phyloP scores from a whole-genome alignment of 2,888 invertebrate genomes.

The Rhodophaea formosa region DNA sequence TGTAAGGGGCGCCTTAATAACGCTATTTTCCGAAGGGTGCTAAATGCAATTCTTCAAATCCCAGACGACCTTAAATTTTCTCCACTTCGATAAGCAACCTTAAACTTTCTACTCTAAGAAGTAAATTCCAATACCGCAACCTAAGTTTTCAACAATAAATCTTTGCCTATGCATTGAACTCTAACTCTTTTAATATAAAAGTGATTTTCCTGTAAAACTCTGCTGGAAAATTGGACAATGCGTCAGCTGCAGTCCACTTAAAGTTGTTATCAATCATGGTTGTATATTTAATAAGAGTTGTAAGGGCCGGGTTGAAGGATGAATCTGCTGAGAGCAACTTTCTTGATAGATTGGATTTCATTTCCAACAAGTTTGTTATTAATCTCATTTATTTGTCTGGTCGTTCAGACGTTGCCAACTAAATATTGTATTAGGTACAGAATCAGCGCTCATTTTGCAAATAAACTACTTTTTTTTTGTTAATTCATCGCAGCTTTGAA shows the following conservation, averaged over 20 bases:
- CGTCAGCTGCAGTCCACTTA: conserved; percentile 33
- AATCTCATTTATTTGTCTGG: conserved; percentile 21
- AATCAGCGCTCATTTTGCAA: too few relatives aligned
- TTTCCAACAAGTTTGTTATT: conserved; percentile 22
- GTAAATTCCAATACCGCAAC: conserved; percentile 15
- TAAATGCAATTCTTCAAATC: conserved; percentile 37
- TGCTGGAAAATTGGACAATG: conserved; percentile 9
- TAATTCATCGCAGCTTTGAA: too few relatives aligned
- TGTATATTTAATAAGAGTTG: conserved; percentile 62
- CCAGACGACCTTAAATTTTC: conserved; percentile 14
- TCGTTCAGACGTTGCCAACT: background rate
- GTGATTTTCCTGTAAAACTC: conserved; percentile 22
- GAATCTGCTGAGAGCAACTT: conserved; percentile 41
- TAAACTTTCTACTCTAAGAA: background rate
- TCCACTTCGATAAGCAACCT: conserved; percentile 1
- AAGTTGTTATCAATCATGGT: conserved; percentile 61
- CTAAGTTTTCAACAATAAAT: conserved; percentile 14
- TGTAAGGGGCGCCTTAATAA: conserved; percentile 47
- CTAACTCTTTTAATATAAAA: conserved; percentile 18
- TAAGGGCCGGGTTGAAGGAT: conserved; percentile 49
- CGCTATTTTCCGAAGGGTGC: conserved; percentile 44
- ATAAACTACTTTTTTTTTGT: too few relatives aligned
- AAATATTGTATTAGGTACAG: background rate
- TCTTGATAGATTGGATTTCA: conserved; percentile 34
- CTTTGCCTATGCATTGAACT: conserved; percentile 23